Conservation (phyloP, 2,113 vertebrate species). For the Himantopus leucocephalus region DNA sequence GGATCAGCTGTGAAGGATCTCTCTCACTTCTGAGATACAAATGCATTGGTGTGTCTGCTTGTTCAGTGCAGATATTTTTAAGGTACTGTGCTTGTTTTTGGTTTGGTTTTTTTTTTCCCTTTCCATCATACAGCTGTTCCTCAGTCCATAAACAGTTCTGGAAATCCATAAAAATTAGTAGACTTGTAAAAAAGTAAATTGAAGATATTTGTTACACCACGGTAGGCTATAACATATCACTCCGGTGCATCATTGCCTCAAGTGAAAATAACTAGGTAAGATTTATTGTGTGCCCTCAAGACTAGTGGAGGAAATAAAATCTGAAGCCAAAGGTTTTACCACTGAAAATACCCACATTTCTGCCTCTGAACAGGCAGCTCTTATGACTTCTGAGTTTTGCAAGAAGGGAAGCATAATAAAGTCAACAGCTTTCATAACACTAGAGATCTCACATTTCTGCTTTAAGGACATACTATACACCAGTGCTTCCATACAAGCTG, state of each 20-base stretch:
- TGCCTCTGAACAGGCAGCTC: background rate
- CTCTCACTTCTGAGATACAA: background rate
- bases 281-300: background rate
- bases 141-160: background rate
- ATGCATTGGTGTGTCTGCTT: background rate
- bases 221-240: background rate
- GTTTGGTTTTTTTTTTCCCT: background rate
- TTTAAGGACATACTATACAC: background rate
- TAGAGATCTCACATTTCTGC: background rate
- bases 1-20: background rate
- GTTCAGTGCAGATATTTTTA: background rate
- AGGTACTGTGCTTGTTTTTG: background rate
- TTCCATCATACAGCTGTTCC: background rate
- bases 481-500: background rate
- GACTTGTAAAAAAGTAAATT: background rate
- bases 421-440: background rate
- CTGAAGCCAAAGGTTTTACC: background rate
- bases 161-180: conserved; percentile 22
- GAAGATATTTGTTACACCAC: background rate
- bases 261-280: background rate
- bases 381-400: background rate
- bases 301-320: background rate
- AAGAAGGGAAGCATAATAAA: background rate
- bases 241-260: background rate
- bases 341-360: background rate